Conservation (phyloP, 2,797 vertebrate genomes). For the Heteromormyrus szaboi region DNA sequence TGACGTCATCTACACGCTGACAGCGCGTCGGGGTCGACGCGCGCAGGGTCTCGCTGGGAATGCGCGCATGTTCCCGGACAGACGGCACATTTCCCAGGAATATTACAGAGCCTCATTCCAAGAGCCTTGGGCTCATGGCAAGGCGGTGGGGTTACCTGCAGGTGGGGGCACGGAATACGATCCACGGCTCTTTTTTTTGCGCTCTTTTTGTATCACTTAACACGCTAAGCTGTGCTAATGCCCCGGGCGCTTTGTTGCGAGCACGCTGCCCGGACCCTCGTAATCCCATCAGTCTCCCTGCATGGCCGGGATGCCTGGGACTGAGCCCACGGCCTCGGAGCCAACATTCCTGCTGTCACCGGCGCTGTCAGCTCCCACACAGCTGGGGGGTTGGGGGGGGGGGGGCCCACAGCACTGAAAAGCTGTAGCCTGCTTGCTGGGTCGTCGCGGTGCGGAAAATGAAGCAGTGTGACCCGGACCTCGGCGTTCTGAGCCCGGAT, state of each 20-base stretch:
- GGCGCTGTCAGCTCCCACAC: conserved; percentile 20
- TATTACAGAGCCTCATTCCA: conserved; percentile 27
- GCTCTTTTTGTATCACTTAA: conserved; percentile 35
- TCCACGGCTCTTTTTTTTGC: conserved; percentile 28
- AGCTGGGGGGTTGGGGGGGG: neutral
- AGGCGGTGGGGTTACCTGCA: conserved; percentile 15
- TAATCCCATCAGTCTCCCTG: conserved; percentile 32
- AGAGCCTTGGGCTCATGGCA: neutral
- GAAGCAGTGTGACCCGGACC: conserved; percentile 33
- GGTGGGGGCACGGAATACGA: conserved; percentile 21
- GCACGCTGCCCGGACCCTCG: conserved; percentile 15
- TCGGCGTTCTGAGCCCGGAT: conserved; percentile 37
- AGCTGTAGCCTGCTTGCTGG: conserved; percentile 18
- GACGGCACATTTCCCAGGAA: conserved; percentile 33
- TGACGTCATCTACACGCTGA: conserved; percentile 51
- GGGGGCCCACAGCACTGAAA: neutral
- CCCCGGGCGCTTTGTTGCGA: conserved; percentile 32
- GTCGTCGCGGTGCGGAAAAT: conserved; percentile 35
- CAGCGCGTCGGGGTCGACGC: conserved; percentile 36
- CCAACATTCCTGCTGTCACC: conserved; percentile 23
- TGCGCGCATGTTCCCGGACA: conserved; percentile 23
- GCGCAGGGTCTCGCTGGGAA: conserved; percentile 36
- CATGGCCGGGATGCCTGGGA: neutral
- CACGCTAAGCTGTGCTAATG: conserved; percentile 36
- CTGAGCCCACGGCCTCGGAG: neutral